Percentiles rank a stretch among this genome's conserved stretches.
These are phyloP conservation scores for Chymomyza amoena DNA, from an alignment of 2,888 invertebrate species.

Conservation along the genomic window DNA sequence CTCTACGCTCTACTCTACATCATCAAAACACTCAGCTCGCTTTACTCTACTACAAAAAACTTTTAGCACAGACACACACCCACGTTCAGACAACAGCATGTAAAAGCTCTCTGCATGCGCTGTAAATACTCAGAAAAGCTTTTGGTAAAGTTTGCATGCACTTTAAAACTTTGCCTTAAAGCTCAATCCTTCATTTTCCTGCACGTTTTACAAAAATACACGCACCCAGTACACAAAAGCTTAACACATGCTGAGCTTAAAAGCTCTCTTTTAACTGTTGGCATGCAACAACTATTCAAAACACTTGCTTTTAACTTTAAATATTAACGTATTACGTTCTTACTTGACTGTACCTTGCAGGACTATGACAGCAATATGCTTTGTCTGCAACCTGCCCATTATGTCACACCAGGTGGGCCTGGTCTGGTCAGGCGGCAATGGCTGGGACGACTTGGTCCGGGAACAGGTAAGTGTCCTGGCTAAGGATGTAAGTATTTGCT, in stretches of 20 bases:
- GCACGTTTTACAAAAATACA: neutral
- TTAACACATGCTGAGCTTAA: neutral
- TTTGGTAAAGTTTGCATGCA: slow-evolving; percentile 26
- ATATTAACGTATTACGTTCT: neutral
- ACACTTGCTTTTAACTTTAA: neutral
- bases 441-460: slow-evolving; percentile 94
- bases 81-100: neutral
- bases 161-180: slow-evolving; percentile 18
- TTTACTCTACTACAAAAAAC: slow-evolving; percentile 26
- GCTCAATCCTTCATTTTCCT: neutral
- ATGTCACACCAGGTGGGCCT: slow-evolving; percentile 95
- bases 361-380: slow-evolving; percentile 96
- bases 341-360: slow-evolving; percentile 80
- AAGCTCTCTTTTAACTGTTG: neutral
- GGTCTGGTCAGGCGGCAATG: slow-evolving; percentile 96
- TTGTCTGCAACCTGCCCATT: slow-evolving; percentile 97
- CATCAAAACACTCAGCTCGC: neutral
- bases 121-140: slow-evolving; percentile 2
- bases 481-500: too few relatives aligned
- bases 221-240: neutral
- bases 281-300: neutral
- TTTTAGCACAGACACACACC: slow-evolving; percentile 13
- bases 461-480: slow-evolving; percentile 82
- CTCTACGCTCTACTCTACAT: neutral
- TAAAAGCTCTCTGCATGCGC: neutral